Percentiles rank a stretch among this genome's conserved stretches.
These are phyloP conservation scores for Ganaspis brasiliensis DNA, from an alignment of 2,888 invertebrate species.

Conservation along the genomic window DNA sequence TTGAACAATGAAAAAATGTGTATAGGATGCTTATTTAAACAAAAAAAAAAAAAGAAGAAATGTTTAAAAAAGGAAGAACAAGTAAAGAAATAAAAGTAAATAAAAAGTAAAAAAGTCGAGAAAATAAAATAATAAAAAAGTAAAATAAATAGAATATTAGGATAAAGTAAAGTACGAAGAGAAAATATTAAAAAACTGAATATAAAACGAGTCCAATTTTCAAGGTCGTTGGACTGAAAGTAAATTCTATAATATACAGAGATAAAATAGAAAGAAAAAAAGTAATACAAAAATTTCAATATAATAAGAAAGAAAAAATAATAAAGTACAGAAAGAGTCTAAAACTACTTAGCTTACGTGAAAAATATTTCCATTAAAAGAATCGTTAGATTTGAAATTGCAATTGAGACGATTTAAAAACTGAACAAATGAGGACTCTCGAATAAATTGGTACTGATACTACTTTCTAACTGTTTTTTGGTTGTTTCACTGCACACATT, in stretches of 20 bases:
- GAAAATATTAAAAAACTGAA: background rate
- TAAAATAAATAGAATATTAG: background rate
- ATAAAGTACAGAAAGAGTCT: no score
- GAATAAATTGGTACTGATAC: conserved; percentile 46
- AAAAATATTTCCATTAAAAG: background rate
- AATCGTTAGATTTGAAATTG: no score
- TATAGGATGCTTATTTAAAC: background rate
- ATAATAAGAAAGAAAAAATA: no score
- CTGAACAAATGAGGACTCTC: conserved; percentile 50
- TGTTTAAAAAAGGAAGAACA: background rate
- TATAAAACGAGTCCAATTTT: no score
- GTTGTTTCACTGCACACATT: conserved; percentile 13
- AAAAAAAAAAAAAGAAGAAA: no score
- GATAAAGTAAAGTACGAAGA: background rate
- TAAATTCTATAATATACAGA: no score
- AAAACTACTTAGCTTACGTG: no score
- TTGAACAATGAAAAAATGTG: background rate
- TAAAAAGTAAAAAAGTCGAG: background rate
- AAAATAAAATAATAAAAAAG: no score
- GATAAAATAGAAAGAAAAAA: no score
- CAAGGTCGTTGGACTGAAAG: no score
- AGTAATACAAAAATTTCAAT: no score
- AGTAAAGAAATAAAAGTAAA: background rate
- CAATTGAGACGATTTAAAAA: conserved; percentile 48
- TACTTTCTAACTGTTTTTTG: background rate